phyloP scores from a whole-genome alignment of 1,140 invertebrate genomes.

The Subanguina moxae region DNA sequence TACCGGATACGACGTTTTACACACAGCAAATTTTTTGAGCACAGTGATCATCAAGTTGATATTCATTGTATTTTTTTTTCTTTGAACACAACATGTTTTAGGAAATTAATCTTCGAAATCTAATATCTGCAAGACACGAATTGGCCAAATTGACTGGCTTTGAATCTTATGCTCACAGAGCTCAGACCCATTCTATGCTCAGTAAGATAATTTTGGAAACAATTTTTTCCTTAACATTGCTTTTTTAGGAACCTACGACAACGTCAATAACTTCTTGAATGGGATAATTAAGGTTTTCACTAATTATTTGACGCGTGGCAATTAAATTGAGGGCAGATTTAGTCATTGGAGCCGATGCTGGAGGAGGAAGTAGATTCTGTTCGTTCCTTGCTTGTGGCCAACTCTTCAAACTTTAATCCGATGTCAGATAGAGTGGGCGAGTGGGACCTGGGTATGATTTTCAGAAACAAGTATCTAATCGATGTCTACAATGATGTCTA shows the following conservation, averaged over 20 bases:
- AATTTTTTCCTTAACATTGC: too few relatives aligned
- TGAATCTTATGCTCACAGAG: slow-evolving; percentile 51
- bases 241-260: slow-evolving; percentile 50
- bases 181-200: slow-evolving; percentile 51
- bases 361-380: slow-evolving; percentile 24
- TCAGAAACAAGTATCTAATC: too few relatives aligned
- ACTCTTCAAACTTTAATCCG: slow-evolving; percentile 9
- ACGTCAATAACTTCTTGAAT: slow-evolving; percentile 43
- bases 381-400: neutral
- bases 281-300: slow-evolving; percentile 47
- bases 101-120: too few relatives aligned
- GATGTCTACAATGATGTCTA: too few relatives aligned
- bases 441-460: slow-evolving; percentile 39
- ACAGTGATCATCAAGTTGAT: too few relatives aligned
- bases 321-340: too few relatives aligned
- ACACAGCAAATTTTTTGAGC: slow-evolving; percentile 24
- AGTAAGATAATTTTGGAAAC: too few relatives aligned
- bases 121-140: slow-evolving; percentile 35
- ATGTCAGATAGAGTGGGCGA: slow-evolving; percentile 16
- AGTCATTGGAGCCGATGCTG: neutral
- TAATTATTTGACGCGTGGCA: too few relatives aligned
- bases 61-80: slow-evolving; percentile 5
- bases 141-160: slow-evolving; percentile 55
- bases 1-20: slow-evolving; percentile 9
- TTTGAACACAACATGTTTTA: too few relatives aligned